Evolutionary conservation across 64 coral and sea anemone species (phyloP), one percentile per base, ranked within the genome.

Genomic region (Pachyseris speciosa): DNA sequence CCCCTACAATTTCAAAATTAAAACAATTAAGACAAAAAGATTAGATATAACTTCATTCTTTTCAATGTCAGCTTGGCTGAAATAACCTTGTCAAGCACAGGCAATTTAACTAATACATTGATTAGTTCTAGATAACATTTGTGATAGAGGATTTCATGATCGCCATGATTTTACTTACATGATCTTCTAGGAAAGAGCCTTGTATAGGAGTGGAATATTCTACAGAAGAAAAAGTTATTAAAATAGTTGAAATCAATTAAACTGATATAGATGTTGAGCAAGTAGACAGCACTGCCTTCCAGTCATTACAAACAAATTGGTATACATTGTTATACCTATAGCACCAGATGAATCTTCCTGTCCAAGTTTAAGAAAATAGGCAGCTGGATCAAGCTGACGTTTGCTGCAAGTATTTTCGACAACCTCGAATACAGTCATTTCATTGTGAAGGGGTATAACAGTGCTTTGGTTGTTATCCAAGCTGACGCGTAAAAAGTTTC

Each of bases 401-500:
- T 99, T 99, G 59, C 88, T 84, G 78, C 93, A 91, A 15, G 94
- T 95, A 57, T 70, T 95, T 15, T 37, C 66, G 20, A 99, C 94
- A 7, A 95, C 90, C 66, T 99, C 97, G 0, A 41, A 33, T 20
- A 95, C 72, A 22, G 94, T 93, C 97, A 95, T 99, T 34, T 99
- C 90, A 31, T 95, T 65, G 7, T 87, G 69, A 7, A 95, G 57
- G 2, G 90, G 77, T 10, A 99, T 92, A 4, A 99, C 96, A 13
- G 97, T 99, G 57, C 93, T 95, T 57, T 95, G 89, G 64, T 69
- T 92, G 45, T 59, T 95, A 2, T 94, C 94, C 7, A 99, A 50
- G 22, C 86, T 90, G 25, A 99, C 71, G 17, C 97, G 79, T 55
- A 99, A 25, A 37, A 89, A 99, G 74, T 99, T 93, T n/a, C 97